Percentiles rank a stretch among this genome's conserved stretches.
Evolutionary conservation across 2,113 vertebrate species (phyloP).

Genomic region (Saguinus midas): DNA sequence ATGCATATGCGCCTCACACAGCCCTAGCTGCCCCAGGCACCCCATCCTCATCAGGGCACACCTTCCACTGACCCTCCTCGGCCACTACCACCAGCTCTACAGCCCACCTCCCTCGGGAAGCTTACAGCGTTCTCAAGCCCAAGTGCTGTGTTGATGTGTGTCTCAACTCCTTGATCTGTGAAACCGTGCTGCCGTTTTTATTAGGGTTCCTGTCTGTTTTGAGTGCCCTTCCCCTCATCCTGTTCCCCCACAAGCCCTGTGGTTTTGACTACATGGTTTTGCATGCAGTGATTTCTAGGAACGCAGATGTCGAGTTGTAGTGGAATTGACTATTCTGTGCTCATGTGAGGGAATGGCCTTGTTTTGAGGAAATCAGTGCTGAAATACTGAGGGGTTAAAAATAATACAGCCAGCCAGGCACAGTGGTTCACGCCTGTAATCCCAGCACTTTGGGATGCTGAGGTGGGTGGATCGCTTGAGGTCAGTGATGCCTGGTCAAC

Average conservation of each 20-base stretch:
- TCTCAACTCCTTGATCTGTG: neutral
- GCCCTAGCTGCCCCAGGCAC: neutral
- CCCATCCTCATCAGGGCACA: neutral
- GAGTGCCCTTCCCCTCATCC: neutral
- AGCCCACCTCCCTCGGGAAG: neutral
- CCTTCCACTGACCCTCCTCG: neutral
- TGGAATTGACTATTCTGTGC: rapidly evolving
- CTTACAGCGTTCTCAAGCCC: no score
- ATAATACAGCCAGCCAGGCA: no score
- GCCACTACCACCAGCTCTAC: neutral
- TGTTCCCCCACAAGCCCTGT: no score
- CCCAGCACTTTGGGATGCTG: no score
- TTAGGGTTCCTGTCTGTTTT: neutral
- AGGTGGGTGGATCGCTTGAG: no score
- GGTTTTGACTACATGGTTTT: neutral
- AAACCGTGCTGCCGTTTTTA: neutral
- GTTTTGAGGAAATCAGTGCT: neutral
- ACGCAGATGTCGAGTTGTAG: rapidly evolving
- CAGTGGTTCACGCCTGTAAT: no score
- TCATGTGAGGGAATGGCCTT: neutral
- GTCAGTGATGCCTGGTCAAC: no score
- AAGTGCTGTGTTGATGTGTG: rapidly evolving
- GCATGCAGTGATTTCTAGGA: neutral
- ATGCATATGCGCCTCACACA: no score
- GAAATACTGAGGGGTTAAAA: neutral